These are phyloP conservation scores for Adelges cooleyi DNA, from an alignment of 1,140 invertebrate genomes.

Conservation along the genomic window DNA sequence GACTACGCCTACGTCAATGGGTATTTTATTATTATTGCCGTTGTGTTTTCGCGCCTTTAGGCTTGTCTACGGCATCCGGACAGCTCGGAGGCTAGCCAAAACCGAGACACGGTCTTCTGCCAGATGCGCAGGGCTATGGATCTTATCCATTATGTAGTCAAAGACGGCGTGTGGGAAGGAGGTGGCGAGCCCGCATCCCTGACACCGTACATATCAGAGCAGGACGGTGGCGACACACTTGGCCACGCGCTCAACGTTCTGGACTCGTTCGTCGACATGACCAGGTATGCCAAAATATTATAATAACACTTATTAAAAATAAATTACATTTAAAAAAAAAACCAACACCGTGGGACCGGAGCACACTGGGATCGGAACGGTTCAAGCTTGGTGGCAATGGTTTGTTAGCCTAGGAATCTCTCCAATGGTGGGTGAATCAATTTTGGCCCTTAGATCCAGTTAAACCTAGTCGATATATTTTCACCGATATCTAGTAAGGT, in stretches of 20 bases:
- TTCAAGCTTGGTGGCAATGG: no score
- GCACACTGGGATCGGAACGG: no score
- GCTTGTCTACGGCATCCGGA: slow-evolving; percentile 90
- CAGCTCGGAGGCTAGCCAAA: slow-evolving; percentile 80
- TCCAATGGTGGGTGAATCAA: no score
- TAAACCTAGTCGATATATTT: no score
- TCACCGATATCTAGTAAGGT: no score
- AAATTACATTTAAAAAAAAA: no score
- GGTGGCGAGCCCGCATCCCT: slow-evolving; percentile 27
- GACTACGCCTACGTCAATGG: neutral
- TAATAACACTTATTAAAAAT: no score
- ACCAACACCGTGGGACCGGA: no score
- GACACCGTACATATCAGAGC: slow-evolving; percentile 38
- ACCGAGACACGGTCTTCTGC: slow-evolving; percentile 92
- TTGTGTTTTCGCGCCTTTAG: slow-evolving; percentile 38
- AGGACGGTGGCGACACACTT: slow-evolving; percentile 52
- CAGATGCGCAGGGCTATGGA: slow-evolving; percentile 96
- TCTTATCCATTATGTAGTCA: slow-evolving; percentile 92
- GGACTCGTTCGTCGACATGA: slow-evolving; percentile 72
- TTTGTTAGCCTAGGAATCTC: no score
- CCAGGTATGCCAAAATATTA: no score
- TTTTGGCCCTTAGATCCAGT: no score
- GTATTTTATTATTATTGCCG: neutral
- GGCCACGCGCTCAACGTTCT: slow-evolving; percentile 68
- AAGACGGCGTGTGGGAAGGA: slow-evolving; percentile 67